A percentile compares a stretch with the other conserved stretches of the same genome.
Evolutionary conservation across 2,888 invertebrate species (phyloP).

Genomic region (Cremastobaeus sp.): DNA sequence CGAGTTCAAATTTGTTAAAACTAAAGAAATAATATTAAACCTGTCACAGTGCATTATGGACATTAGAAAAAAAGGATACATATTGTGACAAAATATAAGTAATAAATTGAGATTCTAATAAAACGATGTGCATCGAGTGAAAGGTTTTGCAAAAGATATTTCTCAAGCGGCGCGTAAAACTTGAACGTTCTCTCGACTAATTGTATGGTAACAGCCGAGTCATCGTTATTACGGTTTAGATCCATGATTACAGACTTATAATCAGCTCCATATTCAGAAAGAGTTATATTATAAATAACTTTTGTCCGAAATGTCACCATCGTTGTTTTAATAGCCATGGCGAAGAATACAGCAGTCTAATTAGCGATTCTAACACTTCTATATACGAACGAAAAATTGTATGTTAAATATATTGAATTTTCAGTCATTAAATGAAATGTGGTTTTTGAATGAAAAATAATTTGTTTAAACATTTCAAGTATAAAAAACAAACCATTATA

Average conservation of each 20-base stretch:
- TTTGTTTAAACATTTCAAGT: too few relatives aligned
- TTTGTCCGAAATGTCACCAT: constrained; percentile 59
- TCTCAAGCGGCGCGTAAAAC: constrained; percentile 57
- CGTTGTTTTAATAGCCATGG: constrained; percentile 30
- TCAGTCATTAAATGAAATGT: too few relatives aligned
- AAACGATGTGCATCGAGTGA: constrained; percentile 54
- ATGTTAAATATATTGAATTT: too few relatives aligned
- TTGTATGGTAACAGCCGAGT: constrained; percentile 56
- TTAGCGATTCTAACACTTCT: too few relatives aligned
- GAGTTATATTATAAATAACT: constrained; percentile 56
- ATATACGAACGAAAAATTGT: constrained; percentile 38
- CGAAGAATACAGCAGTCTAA: constrained; percentile 39
- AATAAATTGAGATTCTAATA: constrained; percentile 42
- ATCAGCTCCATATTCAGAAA: constrained; percentile 59
- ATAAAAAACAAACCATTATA: too few relatives aligned
- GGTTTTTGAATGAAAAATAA: too few relatives aligned
- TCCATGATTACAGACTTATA: constrained; percentile 60
- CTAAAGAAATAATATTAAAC: too few relatives aligned
- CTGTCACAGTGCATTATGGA: constrained; percentile 15
- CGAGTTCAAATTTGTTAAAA: too few relatives aligned
- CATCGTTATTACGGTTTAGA: constrained; percentile 59
- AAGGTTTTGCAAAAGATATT: constrained; percentile 59
- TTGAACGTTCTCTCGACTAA: constrained; percentile 60
- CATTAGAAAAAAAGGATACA: neutral
- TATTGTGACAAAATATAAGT: constrained; percentile 26